A percentile compares a stretch with the other conserved stretches of the same genome.
Conservation (phyloP, 2,888 invertebrate genomes). For the Argyresthia albistria region DNA sequence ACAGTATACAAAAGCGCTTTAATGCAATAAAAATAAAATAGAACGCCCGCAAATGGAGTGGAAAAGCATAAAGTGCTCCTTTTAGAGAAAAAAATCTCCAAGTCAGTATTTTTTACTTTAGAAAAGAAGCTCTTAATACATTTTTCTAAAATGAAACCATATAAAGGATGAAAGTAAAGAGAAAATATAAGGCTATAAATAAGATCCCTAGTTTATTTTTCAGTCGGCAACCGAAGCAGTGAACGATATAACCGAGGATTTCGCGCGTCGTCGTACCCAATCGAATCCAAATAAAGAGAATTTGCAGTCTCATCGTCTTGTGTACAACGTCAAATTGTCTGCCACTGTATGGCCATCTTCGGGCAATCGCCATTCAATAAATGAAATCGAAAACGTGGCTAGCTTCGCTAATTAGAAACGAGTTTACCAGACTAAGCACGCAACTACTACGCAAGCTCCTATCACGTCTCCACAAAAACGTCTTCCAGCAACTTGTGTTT, state of each 20-base stretch:
- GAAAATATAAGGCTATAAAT: slow-evolving; percentile 39
- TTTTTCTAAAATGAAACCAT: slow-evolving; percentile 8
- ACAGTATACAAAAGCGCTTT: not conserved
- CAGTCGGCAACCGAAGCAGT: slow-evolving; percentile 22
- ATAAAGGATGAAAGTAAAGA: slow-evolving; percentile 25
- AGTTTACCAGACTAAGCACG: not conserved
- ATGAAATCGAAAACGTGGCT: slow-evolving; percentile 35
- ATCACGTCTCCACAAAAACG: no score
- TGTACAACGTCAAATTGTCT: slow-evolving; percentile 42
- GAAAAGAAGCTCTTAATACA: not conserved
- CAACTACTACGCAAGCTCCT: not conserved
- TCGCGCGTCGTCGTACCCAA: slow-evolving; percentile 22
- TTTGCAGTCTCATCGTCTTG: slow-evolving; percentile 44
- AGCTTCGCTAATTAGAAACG: not conserved
- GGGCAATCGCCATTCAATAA: slow-evolving; percentile 25
- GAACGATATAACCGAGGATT: slow-evolving; percentile 24
- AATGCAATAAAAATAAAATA: not conserved
- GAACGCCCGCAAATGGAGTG: not conserved
- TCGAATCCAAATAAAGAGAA: slow-evolving; percentile 41
- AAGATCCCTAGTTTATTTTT: slow-evolving; percentile 31
- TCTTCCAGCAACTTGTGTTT: no score
- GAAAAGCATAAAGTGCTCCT: not conserved
- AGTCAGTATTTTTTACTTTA: not conserved
- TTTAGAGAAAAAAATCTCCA: not conserved
- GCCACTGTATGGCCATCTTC: slow-evolving; percentile 26